Percentiles rank a stretch among this genome's conserved stretches.
Conservation (phyloP, 2,888 invertebrate species). For the Agonopterix arenella region DNA sequence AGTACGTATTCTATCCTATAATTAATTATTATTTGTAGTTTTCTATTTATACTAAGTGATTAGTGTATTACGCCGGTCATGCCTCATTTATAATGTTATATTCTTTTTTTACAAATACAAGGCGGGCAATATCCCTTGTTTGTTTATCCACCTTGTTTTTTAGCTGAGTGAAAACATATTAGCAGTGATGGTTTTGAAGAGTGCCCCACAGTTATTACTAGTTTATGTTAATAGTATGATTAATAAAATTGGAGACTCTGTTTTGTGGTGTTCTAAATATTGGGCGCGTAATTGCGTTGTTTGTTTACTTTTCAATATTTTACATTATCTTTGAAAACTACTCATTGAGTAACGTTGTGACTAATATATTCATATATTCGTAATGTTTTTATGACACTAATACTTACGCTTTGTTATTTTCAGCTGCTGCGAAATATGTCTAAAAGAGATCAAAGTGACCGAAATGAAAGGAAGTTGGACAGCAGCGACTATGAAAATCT, state of each 20-base stretch:
- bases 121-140: slow-evolving; percentile 8
- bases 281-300: slow-evolving; percentile 65
- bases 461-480: slow-evolving; percentile 68
- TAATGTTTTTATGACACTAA: background rate
- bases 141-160: slow-evolving; percentile 15
- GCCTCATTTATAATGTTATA: no score
- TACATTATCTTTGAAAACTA: no score
- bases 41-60: no score
- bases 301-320: slow-evolving; percentile 45
- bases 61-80: no score
- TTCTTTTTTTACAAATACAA: background rate
- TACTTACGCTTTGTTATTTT: slow-evolving; percentile 15
- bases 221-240: no score
- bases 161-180: background rate
- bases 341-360: background rate
- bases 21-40: background rate
- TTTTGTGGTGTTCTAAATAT: slow-evolving; percentile 11
- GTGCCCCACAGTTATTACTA: no score
- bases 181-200: no score
- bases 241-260: background rate
- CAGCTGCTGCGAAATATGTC: slow-evolving; percentile 52
- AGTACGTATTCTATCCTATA: background rate
- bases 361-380: background rate
- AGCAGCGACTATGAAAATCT: slow-evolving; percentile 69
- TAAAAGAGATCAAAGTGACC: slow-evolving; percentile 67